phyloP scores from a whole-genome alignment of 2,797 vertebrate genomes.

The Peromyscus aztecus region DNA sequence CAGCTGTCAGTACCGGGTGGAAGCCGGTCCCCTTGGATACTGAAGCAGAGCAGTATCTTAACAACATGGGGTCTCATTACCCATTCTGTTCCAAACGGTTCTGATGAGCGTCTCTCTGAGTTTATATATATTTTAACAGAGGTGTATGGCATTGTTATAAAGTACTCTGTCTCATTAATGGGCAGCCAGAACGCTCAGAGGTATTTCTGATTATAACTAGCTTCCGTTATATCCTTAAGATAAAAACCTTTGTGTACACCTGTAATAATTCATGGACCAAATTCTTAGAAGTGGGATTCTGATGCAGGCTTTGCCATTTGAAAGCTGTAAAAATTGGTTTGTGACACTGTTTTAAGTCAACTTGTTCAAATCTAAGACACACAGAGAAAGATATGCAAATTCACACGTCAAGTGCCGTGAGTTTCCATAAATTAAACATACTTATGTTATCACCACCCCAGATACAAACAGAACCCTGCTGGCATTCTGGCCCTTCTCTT shows the following conservation, averaged over 20 bases:
- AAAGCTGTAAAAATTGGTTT: background rate
- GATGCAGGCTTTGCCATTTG: background rate
- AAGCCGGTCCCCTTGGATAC: background rate
- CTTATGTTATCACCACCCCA: no score
- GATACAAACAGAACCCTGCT: background rate
- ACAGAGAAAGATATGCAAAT: background rate
- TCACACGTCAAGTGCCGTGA: background rate
- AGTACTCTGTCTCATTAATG: background rate
- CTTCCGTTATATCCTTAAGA: background rate
- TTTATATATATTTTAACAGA: conserved; percentile 21
- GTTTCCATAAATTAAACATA: conserved; percentile 26
- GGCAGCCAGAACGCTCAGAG: background rate
- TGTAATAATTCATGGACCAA: background rate
- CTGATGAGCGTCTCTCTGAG: conserved; percentile 17
- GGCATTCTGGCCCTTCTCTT: background rate
- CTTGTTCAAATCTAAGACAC: background rate
- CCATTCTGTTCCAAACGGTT: background rate
- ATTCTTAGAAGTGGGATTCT: conserved; percentile 22
- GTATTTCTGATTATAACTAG: conserved; percentile 1
- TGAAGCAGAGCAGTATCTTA: background rate
- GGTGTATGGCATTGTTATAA: background rate
- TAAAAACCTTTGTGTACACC: background rate
- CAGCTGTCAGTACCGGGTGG: background rate
- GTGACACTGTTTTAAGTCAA: background rate
- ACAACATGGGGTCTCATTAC: background rate